Evolutionary conservation across 2,888 invertebrate genomes (phyloP), one percentile per base, ranked within the genome.

Genomic region (Orchesellides sinensis): DNA sequence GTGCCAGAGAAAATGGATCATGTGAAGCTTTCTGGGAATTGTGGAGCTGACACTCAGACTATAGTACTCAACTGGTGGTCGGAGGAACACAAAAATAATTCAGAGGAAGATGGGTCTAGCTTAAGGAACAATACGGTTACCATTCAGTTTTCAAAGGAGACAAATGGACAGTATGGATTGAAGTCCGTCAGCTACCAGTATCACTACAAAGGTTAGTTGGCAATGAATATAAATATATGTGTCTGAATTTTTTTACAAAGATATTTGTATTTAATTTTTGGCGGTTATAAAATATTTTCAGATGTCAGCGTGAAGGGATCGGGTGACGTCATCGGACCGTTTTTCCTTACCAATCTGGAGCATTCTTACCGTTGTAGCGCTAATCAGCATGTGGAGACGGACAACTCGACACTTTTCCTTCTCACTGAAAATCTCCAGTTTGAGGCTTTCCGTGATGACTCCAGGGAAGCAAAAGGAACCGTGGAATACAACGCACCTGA

Each of bases 371-470:
- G 23, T 17, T 78, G 78, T 35, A 27, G 45, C 8, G 17, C 78
- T 8, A 21, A 61, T 2, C 49, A 78, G 35, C 17, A 25, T 2
- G n/a, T 75, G 21, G 65, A 72, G 14, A 14, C 54, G 1, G 27
- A 83, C 3, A 17, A 54, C 0, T 35, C 17, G 8, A 25, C 6
- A 2, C 35, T 68, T 19, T 29, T 54, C 21, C 3, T 83, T 3
- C 25, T 70, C 10, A 65, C 77, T 10, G 56, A 52, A 5, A 21
- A 56, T 17, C 23, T 83, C 5, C 70, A 72, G 14, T 54, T 77
- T 32, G 83, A 83, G 69, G 83, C 77, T 45, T 83, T 72, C 49
- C 19, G 49, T 14, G 6, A 59, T 17, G 59, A 54, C 25, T 25
- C 29, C 10, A 2, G 25, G 4, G 6, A 45, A 1, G 5, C 21